Conservation (phyloP, 2,113 vertebrate species). For the Natator depressus region DNA sequence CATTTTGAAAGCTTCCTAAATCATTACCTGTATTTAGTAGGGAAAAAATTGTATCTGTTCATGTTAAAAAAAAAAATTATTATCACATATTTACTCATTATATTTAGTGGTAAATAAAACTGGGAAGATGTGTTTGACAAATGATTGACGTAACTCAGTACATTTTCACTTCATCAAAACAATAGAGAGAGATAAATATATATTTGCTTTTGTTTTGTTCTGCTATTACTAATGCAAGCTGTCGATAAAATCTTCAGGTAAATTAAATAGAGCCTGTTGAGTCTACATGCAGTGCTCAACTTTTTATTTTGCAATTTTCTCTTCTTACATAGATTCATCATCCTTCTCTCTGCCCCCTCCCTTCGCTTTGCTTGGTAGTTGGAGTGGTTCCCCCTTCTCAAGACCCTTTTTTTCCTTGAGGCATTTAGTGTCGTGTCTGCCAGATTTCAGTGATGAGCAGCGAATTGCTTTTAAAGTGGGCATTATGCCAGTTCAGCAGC, state of each 20-base stretch:
- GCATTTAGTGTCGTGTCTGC: conserved; percentile 96
- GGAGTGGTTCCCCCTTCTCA: conserved; percentile 84
- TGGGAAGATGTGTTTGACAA: conserved; percentile 83
- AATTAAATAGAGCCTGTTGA: conserved; percentile 83
- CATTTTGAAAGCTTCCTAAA: conserved; percentile 88
- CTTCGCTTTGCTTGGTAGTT: conserved; percentile 75
- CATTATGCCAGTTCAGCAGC: conserved; percentile 94
- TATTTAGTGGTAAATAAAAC: conserved; percentile 86
- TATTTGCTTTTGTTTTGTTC: conserved; percentile 86
- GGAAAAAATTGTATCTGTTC: conserved; percentile 84
- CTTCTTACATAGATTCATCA: conserved; percentile 78
- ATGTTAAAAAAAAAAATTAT: conserved; percentile 84
- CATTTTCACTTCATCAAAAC: conserved; percentile 83
- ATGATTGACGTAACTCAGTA: conserved; percentile 82
- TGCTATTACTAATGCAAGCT: conserved; percentile 81
- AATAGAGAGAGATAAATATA: conserved; percentile 85
- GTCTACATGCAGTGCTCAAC: conserved; percentile 78
- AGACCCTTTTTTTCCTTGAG: conserved; percentile 81
- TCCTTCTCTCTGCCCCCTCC: conserved; percentile 65
- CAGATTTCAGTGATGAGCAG: conserved; percentile 95
- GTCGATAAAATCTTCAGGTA: conserved; percentile 77
- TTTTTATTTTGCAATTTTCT: conserved; percentile 85
- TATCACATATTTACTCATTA: conserved; percentile 90
- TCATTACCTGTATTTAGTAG: conserved; percentile 87
- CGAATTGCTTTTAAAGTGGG: conserved; percentile 97